Conservation (phyloP, 64 coral and sea anemone genomes). For the Montipora sp. region DNA sequence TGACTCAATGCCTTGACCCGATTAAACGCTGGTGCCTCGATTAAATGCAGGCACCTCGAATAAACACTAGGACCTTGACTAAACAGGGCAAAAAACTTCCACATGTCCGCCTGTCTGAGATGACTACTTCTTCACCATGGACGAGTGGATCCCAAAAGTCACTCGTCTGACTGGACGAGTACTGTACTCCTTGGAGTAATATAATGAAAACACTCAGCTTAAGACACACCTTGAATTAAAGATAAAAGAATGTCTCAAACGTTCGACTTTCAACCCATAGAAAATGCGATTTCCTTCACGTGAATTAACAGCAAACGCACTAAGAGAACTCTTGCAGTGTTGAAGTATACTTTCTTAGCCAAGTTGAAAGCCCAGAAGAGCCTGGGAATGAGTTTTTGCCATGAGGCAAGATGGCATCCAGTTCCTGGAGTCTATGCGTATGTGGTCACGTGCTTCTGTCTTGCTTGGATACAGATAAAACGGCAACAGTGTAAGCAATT, state of each 20-base stretch:
- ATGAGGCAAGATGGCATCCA: constrained; percentile 24
- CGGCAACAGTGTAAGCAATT: constrained; percentile 26
- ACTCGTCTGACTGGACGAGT: constrained; percentile 19
- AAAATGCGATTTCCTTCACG: constrained; percentile 1
- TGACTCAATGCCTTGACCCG: constrained; percentile 17
- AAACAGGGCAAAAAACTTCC: constrained; percentile 27
- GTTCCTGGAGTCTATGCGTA: neutral
- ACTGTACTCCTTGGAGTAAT: constrained; percentile 32
- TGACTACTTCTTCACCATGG: constrained; percentile 22
- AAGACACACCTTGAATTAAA: constrained; percentile 12
- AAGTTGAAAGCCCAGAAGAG: constrained; percentile 18
- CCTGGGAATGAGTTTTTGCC: constrained; percentile 14
- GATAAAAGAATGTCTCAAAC: constrained; percentile 34
- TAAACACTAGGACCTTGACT: constrained; percentile 30
- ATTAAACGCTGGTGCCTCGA: constrained; percentile 23
- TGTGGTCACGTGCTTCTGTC: constrained; percentile 9
- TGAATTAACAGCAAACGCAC: constrained; percentile 20
- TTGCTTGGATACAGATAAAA: constrained; percentile 31
- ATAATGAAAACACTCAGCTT: constrained; percentile 28
- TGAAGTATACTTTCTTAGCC: constrained; percentile 21
- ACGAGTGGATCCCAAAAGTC: constrained; percentile 25
- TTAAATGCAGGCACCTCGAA: constrained; percentile 1
- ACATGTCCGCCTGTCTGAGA: constrained; percentile 7
- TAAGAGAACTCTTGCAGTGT: constrained; percentile 18
- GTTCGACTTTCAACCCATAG: constrained; percentile 11